phyloP scores from a whole-genome alignment of 2,797 vertebrate genomes.

The Coregonus suidteri region DNA sequence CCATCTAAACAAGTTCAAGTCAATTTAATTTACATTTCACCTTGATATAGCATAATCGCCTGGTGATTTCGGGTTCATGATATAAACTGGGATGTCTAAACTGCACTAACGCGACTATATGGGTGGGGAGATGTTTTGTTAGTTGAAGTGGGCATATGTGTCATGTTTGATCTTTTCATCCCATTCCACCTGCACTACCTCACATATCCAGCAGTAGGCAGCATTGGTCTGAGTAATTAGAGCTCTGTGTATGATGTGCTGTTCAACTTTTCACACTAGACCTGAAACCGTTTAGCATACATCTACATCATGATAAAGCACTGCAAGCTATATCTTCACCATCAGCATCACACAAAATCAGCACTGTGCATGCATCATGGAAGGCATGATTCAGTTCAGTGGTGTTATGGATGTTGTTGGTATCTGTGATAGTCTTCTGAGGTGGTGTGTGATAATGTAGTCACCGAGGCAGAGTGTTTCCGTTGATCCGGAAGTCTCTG shows the following conservation, averaged over 20 bases:
- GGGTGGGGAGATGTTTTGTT: no score
- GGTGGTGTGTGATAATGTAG: background rate
- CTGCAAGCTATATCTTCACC: no score
- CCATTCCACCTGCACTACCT: background rate
- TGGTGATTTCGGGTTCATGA: background rate
- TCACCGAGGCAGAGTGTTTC: constrained; percentile 95
- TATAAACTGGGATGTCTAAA: background rate
- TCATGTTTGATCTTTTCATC: background rate
- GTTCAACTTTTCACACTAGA: no score
- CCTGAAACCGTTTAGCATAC: no score
- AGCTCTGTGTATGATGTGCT: no score
- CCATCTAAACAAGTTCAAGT: background rate
- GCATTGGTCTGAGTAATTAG: constrained; percentile 49
- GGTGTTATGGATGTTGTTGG: no score
- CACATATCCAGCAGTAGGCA: constrained; percentile 61
- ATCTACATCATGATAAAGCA: no score
- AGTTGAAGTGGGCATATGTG: background rate
- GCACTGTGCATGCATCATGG: no score
- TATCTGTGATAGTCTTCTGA: no score
- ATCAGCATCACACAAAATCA: no score
- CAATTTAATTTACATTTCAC: background rate
- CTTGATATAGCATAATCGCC: background rate
- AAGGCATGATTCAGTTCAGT: no score
- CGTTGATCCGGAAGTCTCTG: constrained; percentile 89
- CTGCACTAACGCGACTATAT: background rate